Evolutionary conservation across 1,140 invertebrate genomes (phyloP).

Genomic region (Hycleus cichorii): DNA sequence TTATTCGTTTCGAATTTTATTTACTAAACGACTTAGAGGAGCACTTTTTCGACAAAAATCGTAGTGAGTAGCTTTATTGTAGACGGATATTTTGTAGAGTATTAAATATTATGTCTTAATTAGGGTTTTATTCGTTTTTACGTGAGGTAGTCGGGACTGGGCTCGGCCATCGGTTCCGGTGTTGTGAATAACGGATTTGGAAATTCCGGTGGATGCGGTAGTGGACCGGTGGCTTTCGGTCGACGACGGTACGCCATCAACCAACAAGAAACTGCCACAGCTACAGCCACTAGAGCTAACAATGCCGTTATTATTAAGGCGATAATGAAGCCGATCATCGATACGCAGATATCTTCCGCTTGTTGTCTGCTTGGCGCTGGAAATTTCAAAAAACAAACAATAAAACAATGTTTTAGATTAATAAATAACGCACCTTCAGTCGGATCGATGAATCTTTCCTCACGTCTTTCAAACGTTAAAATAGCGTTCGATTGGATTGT

Average conservation of each 20-base stretch:
- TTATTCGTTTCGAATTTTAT: not conserved
- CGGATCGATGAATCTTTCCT: constrained; percentile 59
- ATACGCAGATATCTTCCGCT: constrained; percentile 85
- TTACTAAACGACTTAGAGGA: constrained; percentile 6
- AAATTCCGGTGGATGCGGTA: constrained; percentile 91
- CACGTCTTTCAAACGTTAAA: constrained; percentile 77
- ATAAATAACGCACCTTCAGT: constrained; percentile 53
- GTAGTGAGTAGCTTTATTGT: constrained; percentile 30
- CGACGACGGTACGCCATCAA: constrained; percentile 84
- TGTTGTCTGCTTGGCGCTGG: constrained; percentile 56
- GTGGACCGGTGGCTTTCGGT: constrained; percentile 75
- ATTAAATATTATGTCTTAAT: constrained; percentile 20
- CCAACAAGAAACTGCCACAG: constrained; percentile 91
- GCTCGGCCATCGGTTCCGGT: constrained; percentile 67
- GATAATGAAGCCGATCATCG: constrained; percentile 86
- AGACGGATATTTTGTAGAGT: constrained; percentile 24
- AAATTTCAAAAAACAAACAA: constrained; percentile 31
- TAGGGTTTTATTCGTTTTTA: constrained; percentile 26
- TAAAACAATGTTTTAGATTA: not conserved
- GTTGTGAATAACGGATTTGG: constrained; percentile 90
- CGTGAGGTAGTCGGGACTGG: constrained; percentile 71
- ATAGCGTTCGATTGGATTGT: constrained; percentile 88
- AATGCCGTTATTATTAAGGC: constrained; percentile 86
- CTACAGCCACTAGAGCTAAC: constrained; percentile 83
- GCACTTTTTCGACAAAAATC: constrained; percentile 25